Evolutionary conservation across 1,140 invertebrate species (phyloP).

Genomic region (Drosophila tani): DNA sequence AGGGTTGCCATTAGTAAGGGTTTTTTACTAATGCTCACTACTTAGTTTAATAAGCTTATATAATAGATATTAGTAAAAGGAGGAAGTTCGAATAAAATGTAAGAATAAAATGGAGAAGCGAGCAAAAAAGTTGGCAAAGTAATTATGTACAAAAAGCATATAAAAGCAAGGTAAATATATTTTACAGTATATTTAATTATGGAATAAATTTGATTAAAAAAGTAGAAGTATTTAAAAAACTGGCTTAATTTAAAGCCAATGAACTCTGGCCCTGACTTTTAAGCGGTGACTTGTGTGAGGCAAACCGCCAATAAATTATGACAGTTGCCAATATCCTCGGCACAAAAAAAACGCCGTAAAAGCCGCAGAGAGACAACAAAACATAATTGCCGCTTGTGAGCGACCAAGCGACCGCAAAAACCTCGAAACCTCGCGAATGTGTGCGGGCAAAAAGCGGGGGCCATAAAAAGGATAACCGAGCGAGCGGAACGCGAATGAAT

Average conservation of each 20-base stretch:
- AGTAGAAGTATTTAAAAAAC: too few relatives aligned
- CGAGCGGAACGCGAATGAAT: conserved; percentile 8
- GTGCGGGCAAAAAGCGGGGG: neutral
- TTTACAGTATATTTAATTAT: too few relatives aligned
- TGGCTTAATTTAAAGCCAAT: neutral
- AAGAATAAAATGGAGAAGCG: too few relatives aligned
- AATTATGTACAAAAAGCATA: too few relatives aligned
- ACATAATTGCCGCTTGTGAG: conserved; percentile 17
- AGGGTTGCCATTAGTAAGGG: too few relatives aligned
- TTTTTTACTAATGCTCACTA: too few relatives aligned
- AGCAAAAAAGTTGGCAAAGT: too few relatives aligned
- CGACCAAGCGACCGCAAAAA: conserved; percentile 9
- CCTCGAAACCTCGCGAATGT: neutral
- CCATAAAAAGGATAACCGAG: conserved; percentile 16
- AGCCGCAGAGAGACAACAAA: conserved; percentile 17
- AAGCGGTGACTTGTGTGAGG: neutral
- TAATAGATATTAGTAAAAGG: too few relatives aligned
- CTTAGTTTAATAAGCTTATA: too few relatives aligned
- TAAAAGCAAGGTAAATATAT: too few relatives aligned
- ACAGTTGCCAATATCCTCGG: conserved; percentile 5
- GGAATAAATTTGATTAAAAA: too few relatives aligned
- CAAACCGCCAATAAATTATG: conserved; percentile 4
- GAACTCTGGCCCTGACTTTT: neutral
- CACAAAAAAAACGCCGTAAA: neutral
- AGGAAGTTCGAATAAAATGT: too few relatives aligned